Evolutionary conservation across 2,797 vertebrate genomes (phyloP), one percentile per base, ranked within the genome.

Genomic region (Lophius americanus): DNA sequence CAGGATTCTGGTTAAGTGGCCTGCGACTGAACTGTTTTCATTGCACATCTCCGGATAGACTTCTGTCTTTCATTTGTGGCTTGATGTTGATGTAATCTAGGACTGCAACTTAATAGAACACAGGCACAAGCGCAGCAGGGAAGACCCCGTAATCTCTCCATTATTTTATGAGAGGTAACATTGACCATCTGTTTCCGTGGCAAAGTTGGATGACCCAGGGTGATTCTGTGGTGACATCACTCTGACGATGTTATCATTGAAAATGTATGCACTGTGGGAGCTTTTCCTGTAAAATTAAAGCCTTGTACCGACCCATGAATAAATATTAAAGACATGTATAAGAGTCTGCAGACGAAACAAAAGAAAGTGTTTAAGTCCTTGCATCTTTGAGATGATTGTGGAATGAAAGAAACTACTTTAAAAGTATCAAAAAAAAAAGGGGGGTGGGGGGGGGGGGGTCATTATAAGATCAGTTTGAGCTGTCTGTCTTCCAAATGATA

Each of bases 101-200:
- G n/a, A 57, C 48, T 55, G 11, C 49, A 60, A 37, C 51, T 38
- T 23, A 59, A 60, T 53, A 33, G 59, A 66, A 75, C 12, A 37
- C 73, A 50, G 33, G 36, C 52, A 46, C 46, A 35, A 36, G 76
- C 75, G n/a, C 70, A 76, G 76, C 72, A 53, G 76, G 61, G 51
- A 52, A 41, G 56, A 69, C 58, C 0, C 32, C 39, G 38, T 63
- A 51, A 75, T 87, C 64, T 47, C 56, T 75, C 68, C 68, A 73
- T 86, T 68, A 76, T 75, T 83, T 64, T 62, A 68, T 75, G 67
- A 78, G 68, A 62, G 52, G 76, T 70, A 82, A 76, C 70, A 64
- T 68, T 65, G 46, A 46, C 67, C 79, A 85, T 88, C 87, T 88
- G 83, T 78, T 77, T 59, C 57, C 43, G 73, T 56, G 65, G 72